phyloP scores from a whole-genome alignment of 53 echinoderm and acorn worm genomes.

The Luidia sarsii region DNA sequence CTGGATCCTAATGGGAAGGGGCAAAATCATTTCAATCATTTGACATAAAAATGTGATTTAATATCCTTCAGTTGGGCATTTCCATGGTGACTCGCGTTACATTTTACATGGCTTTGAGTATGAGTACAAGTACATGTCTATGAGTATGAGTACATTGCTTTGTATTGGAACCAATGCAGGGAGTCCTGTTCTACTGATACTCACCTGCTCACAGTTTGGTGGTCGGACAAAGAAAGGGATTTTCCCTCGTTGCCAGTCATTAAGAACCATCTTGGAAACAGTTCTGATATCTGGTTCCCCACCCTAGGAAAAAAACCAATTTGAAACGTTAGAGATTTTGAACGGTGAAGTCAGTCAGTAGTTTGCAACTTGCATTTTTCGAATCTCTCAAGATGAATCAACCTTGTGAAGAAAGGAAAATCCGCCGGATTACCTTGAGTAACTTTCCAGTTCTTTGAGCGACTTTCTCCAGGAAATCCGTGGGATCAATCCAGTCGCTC shows the following conservation, averaged over 20 bases:
- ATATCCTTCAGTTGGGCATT: neutral
- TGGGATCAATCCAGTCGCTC: slow-evolving; percentile 78
- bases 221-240: slow-evolving; percentile 99
- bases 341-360: too few relatives aligned
- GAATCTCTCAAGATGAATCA: too few relatives aligned
- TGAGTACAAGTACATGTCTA: too few relatives aligned
- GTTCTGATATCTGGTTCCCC: slow-evolving; percentile 87
- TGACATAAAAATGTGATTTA: neutral
- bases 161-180: too few relatives aligned
- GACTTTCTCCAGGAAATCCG: slow-evolving; percentile 86
- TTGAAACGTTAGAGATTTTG: too few relatives aligned
- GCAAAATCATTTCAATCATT: neutral
- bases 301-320: slow-evolving; percentile 54
- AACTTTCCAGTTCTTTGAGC: slow-evolving; percentile 84
- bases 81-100: too few relatives aligned
- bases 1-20: slow-evolving; percentile 48
- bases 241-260: slow-evolving; percentile 99
- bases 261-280: slow-evolving; percentile 95
- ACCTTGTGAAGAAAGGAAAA: neutral
- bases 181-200: too few relatives aligned
- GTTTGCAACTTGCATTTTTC: too few relatives aligned
- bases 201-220: slow-evolving; percentile 83
- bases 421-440: slow-evolving; percentile 66
- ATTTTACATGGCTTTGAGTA: too few relatives aligned
- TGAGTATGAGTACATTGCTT: too few relatives aligned